A percentile compares a stretch with the other conserved stretches of the same genome.
Evolutionary conservation across 2,797 vertebrate species (phyloP).

Genomic region (Nasua narica): DNA sequence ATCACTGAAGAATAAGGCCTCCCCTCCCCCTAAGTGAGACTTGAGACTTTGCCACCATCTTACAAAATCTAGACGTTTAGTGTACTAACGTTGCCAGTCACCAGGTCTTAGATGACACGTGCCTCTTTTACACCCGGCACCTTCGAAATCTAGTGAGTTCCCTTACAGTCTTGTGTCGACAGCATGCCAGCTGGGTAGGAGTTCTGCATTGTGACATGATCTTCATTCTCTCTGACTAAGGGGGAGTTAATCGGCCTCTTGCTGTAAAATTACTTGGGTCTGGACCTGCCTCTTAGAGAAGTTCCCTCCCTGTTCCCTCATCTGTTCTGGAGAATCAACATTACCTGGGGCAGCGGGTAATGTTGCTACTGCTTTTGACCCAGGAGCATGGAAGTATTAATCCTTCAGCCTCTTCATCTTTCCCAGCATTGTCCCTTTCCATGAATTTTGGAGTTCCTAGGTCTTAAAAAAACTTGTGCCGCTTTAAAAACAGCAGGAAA

Average conservation of each 20-base stretch:
- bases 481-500: constrained; percentile 21
- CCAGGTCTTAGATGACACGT: neutral
- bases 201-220: neutral
- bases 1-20: neutral
- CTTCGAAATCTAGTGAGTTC: neutral
- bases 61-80: neutral
- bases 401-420: neutral
- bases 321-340: neutral
- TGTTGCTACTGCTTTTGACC: neutral
- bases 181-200: no score
- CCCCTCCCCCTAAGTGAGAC: neutral
- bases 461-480: neutral
- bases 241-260: neutral
- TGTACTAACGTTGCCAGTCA: neutral
- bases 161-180: neutral
- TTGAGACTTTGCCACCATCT: neutral
- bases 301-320: neutral
- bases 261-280: neutral
- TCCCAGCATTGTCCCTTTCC: neutral
- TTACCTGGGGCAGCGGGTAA: neutral
- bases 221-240: neutral
- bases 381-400: neutral
- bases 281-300: neutral
- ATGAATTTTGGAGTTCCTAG: neutral
- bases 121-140: neutral